Percentiles rank a stretch among this genome's conserved stretches.
These are phyloP conservation scores for Platycnemis pennipes DNA, from an alignment of 2,888 invertebrate species.

Conservation along the genomic window DNA sequence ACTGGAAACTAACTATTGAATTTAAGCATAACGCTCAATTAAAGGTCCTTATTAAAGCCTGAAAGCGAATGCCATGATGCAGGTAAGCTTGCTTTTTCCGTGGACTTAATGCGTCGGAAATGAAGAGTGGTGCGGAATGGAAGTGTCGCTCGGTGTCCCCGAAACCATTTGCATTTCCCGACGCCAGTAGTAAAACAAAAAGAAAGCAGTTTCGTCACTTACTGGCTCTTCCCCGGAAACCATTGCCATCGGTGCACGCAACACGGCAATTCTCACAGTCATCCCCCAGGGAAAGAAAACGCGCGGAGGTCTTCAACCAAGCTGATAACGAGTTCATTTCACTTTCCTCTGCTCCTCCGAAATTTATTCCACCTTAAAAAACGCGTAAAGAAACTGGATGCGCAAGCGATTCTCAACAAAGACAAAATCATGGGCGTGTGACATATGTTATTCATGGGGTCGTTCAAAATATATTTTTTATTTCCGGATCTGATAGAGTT, in stretches of 20 bases:
- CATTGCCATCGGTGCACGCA: background rate
- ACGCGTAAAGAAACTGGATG: background rate
- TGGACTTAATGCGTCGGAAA: background rate
- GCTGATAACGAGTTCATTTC: too few relatives aligned
- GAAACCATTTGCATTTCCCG: constrained; percentile 15
- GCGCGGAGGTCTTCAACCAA: too few relatives aligned
- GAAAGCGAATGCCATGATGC: background rate
- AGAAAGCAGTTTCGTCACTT: background rate
- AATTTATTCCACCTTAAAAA: too few relatives aligned
- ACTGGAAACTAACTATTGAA: too few relatives aligned
- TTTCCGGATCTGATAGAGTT: too few relatives aligned
- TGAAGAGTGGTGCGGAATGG: background rate
- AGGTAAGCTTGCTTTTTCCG: background rate
- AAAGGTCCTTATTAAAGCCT: background rate
- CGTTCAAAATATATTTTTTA: too few relatives aligned
- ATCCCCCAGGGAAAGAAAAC: background rate
- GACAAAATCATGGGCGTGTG: too few relatives aligned
- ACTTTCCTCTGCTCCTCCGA: too few relatives aligned
- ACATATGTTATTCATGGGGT: too few relatives aligned
- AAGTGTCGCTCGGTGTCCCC: background rate
- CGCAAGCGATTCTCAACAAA: background rate
- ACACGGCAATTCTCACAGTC: background rate
- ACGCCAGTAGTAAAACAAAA: background rate
- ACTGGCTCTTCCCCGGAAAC: background rate
- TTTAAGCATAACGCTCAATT: too few relatives aligned